Evolutionary conservation across 1,140 invertebrate species (phyloP).

Genomic region (Panulirus ornatus): DNA sequence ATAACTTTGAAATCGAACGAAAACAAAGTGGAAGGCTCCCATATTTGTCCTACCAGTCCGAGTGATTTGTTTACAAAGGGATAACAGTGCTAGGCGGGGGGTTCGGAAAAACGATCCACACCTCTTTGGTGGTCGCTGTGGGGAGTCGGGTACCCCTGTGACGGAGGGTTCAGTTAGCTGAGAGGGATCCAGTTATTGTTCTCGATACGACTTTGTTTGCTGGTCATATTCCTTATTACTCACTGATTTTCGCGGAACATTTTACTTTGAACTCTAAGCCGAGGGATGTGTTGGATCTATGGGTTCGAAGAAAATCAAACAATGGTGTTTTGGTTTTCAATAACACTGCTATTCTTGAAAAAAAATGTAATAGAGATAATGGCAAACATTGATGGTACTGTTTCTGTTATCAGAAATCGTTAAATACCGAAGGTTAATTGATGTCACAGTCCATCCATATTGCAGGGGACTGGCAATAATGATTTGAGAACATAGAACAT

Average conservation of each 20-base stretch:
- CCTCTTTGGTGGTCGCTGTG: constrained; percentile 36
- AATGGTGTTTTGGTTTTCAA: no score
- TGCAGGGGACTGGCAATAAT: no score
- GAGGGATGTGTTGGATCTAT: no score
- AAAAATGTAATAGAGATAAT: no score
- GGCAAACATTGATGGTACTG: no score
- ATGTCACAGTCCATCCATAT: no score
- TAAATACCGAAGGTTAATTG: no score
- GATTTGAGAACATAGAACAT: no score
- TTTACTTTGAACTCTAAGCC: no score
- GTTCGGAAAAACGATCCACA: constrained; percentile 20
- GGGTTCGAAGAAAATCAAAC: no score
- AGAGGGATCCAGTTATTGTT: background rate
- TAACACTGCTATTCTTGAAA: no score
- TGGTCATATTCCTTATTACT: background rate
- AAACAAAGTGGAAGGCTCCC: background rate
- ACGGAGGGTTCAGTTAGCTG: background rate
- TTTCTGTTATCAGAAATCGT: no score
- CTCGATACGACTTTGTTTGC: background rate
- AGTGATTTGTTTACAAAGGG: constrained; percentile 43
- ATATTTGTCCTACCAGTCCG: constrained; percentile 21
- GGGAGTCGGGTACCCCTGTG: background rate
- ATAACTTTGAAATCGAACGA: background rate
- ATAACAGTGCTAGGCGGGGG: constrained; percentile 15
- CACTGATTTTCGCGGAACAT: background rate